Evolutionary conservation across 2,888 invertebrate genomes (phyloP).

Genomic region (Lacanobia oleracea): DNA sequence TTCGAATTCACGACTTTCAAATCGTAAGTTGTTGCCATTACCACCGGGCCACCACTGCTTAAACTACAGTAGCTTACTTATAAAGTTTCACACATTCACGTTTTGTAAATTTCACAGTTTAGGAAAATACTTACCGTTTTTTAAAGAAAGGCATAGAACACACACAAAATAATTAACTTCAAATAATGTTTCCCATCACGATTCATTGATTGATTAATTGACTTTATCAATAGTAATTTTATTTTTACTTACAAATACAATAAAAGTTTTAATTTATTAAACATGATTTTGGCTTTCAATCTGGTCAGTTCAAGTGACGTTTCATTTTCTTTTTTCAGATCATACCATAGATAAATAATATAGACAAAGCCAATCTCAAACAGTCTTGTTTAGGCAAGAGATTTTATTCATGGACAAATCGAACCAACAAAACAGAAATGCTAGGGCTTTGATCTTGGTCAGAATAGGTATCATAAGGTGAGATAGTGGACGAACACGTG

Average conservation of each 20-base stretch:
- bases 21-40: neutral
- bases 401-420: too few relatives aligned
- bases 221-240: neutral
- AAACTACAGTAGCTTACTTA: too few relatives aligned
- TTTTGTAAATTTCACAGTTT: neutral
- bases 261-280: neutral
- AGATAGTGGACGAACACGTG: too few relatives aligned
- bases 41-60: neutral
- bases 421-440: too few relatives aligned
- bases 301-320: neutral
- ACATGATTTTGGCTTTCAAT: constrained; percentile 2
- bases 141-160: neutral
- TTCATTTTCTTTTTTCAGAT: neutral
- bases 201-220: neutral
- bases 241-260: neutral
- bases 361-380: too few relatives aligned
- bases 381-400: too few relatives aligned
- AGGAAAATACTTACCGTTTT: neutral
- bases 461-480: too few relatives aligned
- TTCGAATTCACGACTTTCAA: neutral
- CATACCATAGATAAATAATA: neutral
- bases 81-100: too few relatives aligned
- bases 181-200: neutral
- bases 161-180: neutral
- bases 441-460: too few relatives aligned